Percentiles rank a stretch among this genome's conserved stretches.
These are phyloP conservation scores for Jacana jacana DNA, from an alignment of 2,113 vertebrate genomes.

Conservation along the genomic window DNA sequence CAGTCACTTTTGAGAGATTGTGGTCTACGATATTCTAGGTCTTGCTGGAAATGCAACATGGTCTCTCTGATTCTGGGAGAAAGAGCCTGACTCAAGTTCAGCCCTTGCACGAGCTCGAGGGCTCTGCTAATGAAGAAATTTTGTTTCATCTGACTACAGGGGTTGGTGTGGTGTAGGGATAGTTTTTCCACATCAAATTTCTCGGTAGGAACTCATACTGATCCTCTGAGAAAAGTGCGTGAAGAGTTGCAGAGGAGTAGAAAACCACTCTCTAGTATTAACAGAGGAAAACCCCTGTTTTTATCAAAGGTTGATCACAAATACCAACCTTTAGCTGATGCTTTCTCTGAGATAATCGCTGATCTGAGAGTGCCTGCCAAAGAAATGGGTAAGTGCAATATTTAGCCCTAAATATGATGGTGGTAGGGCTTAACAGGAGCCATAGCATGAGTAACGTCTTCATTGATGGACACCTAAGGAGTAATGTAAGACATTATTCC, in stretches of 20 bases:
- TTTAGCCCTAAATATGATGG: neutral
- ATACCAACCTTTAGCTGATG: neutral
- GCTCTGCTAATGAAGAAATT: neutral
- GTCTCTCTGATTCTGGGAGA: neutral
- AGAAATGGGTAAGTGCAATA: neutral
- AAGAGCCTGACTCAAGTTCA: neutral
- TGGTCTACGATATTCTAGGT: neutral
- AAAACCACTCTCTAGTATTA: neutral
- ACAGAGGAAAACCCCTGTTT: accelerated
- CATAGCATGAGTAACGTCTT: neutral
- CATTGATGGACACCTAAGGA: neutral
- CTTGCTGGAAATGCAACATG: neutral
- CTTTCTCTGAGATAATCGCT: neutral
- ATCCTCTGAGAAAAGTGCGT: neutral
- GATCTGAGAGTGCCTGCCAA: neutral
- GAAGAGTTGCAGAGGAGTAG: neutral
- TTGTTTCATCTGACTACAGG: neutral
- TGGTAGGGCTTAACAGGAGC: neutral
- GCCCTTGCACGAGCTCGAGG: neutral
- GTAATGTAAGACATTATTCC: neutral
- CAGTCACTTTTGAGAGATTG: neutral
- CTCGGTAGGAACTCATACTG: neutral
- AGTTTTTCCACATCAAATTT: neutral
- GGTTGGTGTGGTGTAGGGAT: neutral
- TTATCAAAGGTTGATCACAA: neutral